Conservation (phyloP, 2,888 invertebrate species). For the Zygogramma bicolorata region DNA sequence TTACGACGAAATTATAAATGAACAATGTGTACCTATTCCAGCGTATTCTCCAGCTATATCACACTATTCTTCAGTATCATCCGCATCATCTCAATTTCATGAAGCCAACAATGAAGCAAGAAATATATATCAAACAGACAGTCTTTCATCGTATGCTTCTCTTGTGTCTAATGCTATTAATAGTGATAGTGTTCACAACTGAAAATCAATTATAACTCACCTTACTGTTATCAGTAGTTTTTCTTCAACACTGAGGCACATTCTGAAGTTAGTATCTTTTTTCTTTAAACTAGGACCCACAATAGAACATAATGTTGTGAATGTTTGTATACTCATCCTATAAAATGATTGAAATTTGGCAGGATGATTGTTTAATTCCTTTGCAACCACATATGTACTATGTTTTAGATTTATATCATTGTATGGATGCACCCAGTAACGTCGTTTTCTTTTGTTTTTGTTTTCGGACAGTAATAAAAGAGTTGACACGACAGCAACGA, state of each 20-base stretch:
- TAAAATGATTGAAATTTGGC: too few species aligned
- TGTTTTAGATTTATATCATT: constrained; percentile 22
- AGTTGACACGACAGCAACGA: constrained; percentile 1
- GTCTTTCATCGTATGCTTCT: constrained; percentile 18
- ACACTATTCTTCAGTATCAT: constrained; percentile 21
- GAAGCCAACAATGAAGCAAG: constrained; percentile 23
- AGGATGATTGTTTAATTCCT: too few species aligned
- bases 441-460: constrained; percentile 18
- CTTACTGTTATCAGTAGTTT: constrained; percentile 17
- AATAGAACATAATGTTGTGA: constrained; percentile 18
- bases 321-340: constrained; percentile 22
- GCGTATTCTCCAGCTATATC: constrained; percentile 16
- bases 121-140: constrained; percentile 23
- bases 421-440: constrained; percentile 21
- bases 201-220: constrained; percentile 12
- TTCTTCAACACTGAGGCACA: constrained; percentile 18
- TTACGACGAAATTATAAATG: constrained; percentile 37
- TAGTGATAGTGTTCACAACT: constrained; percentile 13
- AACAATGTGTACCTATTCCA: constrained; percentile 27
- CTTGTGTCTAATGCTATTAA: constrained; percentile 22
- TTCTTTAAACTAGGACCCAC: constrained; percentile 16
- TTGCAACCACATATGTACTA: constrained; percentile 18
- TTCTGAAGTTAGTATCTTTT: constrained; percentile 24
- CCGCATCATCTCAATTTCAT: constrained; percentile 10
- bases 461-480: constrained; percentile 12